These are phyloP conservation scores for Diprion similis DNA, from an alignment of 1,140 invertebrate species.

Conservation along the genomic window DNA sequence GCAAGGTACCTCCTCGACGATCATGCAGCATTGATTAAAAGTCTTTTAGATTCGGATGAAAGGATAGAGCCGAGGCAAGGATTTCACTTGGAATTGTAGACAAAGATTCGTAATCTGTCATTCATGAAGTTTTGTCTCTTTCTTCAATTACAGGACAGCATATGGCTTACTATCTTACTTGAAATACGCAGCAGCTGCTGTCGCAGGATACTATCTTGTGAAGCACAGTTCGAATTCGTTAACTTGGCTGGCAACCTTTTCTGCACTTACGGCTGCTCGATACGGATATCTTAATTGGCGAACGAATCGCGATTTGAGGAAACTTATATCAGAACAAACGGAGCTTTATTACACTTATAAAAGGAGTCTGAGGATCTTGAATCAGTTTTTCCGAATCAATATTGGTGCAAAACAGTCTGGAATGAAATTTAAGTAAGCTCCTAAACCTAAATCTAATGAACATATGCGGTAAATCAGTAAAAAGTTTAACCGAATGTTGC, in stretches of 20 bases:
- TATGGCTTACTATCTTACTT: conserved; percentile 33
- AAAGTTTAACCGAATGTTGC: neutral
- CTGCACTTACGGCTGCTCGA: conserved; percentile 29
- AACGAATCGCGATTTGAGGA: conserved; percentile 33
- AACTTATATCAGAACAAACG: conserved; percentile 46
- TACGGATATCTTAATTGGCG: conserved; percentile 31
- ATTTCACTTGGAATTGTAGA: conserved; percentile 9
- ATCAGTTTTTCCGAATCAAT: conserved; percentile 39
- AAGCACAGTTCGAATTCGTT: conserved; percentile 28
- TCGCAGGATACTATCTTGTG: conserved; percentile 22
- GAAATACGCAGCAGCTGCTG: conserved; percentile 29
- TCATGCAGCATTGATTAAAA: conserved; percentile 43
- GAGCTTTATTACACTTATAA: conserved; percentile 42
- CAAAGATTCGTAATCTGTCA: neutral
- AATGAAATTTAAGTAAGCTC: conserved; percentile 44
- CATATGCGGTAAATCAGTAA: conserved; percentile 13
- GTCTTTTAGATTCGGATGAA: conserved; percentile 32
- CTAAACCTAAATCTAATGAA: conserved; percentile 14
- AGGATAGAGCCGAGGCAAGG: conserved; percentile 36
- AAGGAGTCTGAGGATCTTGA: conserved; percentile 49
- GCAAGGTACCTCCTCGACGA: conserved; percentile 50
- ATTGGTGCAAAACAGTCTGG: conserved; percentile 26
- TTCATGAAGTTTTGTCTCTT: conserved; percentile 1
- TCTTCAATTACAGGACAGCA: conserved; percentile 32
- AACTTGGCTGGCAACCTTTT: conserved; percentile 29